Evolutionary conservation across 2,113 vertebrate species (phyloP), one percentile per base, ranked within the genome.

Genomic region (Mionectes macconnelli): DNA sequence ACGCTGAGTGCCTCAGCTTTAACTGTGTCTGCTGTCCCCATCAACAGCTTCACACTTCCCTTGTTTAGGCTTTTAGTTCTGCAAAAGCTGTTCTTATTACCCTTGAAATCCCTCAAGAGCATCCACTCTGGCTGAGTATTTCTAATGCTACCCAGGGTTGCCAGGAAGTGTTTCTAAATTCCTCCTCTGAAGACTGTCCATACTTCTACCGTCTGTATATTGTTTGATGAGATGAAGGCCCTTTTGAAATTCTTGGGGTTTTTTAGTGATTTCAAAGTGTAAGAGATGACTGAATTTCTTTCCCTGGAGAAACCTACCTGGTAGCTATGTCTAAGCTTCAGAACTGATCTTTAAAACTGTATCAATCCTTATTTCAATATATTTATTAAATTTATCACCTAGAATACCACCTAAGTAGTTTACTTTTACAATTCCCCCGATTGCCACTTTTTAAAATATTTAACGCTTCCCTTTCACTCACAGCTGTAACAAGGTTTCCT

Each of bases 1-100:
- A 8, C 30, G 37, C 1, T 22, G 47, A 55, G 13, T 0, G 0
- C 30, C 35, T 56, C 40, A 44, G n/a, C n/a, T 42, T n/a, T 28
- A 55, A 28, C 47, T 35, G 7, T n/a, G 31, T 17, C 31, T 90
- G 39, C 67, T 59, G n/a, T 47, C 27, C 33, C 22, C 6, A 16
- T 63, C 20, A 39, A 23, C 28, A 67, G 28, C 23, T 35, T 56
- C n/a, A 50, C 35, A 9, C 16, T 35, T 69, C 28, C 31, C 47
- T 68, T 42, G 7, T 50, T 76, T 60, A 70, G n/a, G 39, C 15
- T 55, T 62, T 82, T 49, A n/a, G 30, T 35, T 91, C 63, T 84
- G 40, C 68, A 59, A 55, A 91, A 80, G 57, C 72, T 73, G 8
- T n/a, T 66, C 68, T 33, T 86, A 16, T 44, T 64, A 47, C 24